phyloP scores from a whole-genome alignment of 2,113 vertebrate species.

The Tinamus guttatus region DNA sequence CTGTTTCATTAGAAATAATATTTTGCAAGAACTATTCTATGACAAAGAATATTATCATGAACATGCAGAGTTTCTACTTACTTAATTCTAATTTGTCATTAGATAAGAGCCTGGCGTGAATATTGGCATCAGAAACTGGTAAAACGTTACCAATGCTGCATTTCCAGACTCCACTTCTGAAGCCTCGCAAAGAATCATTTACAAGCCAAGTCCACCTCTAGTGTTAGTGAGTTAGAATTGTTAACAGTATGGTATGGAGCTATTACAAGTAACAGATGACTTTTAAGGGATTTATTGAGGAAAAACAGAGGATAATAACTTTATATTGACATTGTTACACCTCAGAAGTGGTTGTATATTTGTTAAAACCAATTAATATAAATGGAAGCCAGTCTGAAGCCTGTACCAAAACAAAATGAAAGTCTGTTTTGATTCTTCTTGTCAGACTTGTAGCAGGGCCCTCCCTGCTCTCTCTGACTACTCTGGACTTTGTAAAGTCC shows the following conservation, averaged over 20 bases:
- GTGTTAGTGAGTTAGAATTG: neutral
- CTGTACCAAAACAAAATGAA: neutral
- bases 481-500: accelerated
- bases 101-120: neutral
- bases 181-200: neutral
- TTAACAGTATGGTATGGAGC: neutral
- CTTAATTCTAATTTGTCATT: neutral
- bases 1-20: neutral
- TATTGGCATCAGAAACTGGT: neutral
- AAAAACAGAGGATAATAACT: neutral
- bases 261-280: neutral
- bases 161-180: neutral
- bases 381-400: neutral
- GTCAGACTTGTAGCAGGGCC: neutral
- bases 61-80: neutral
- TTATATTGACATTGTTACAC: neutral
- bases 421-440: neutral
- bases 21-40: neutral
- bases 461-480: neutral
- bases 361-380: neutral
- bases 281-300: neutral
- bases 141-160: neutral
- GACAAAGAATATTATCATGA: neutral
- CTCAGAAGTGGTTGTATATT: neutral
- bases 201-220: neutral